phyloP scores from a whole-genome alignment of 2,113 vertebrate species.

The Sinosuthora webbiana region DNA sequence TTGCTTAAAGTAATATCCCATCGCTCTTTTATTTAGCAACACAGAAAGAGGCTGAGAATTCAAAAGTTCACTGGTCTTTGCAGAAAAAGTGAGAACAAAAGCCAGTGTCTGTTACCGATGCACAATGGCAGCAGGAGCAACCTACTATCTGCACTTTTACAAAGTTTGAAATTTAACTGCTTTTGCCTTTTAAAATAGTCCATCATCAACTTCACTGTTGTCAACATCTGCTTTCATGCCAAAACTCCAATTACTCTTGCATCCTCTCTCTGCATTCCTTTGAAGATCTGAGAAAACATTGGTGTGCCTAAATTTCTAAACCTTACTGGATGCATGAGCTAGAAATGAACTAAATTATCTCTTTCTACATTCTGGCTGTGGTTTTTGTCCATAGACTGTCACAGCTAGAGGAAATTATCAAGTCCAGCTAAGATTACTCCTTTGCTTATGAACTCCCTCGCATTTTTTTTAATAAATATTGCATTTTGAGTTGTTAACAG shows the following conservation, averaged over 20 bases:
- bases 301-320: neutral
- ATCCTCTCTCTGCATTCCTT: neutral
- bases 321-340: neutral
- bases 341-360: neutral
- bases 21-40: neutral
- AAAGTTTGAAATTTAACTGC: neutral
- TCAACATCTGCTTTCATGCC: neutral
- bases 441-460: neutral
- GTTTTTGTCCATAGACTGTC: neutral
- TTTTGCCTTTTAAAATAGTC: neutral
- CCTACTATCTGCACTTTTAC: neutral
- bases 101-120: neutral
- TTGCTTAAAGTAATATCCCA: neutral
- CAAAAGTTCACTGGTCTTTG: neutral
- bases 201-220: neutral
- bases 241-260: neutral
- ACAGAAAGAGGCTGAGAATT: neutral
- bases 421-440: neutral
- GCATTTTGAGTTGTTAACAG: neutral
- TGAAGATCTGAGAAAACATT: neutral
- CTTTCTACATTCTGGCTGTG: neutral
- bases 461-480: neutral
- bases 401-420: neutral
- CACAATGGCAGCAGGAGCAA: neutral
- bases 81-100: neutral